Percentiles rank a stretch among this genome's conserved stretches.
Evolutionary conservation across 2,113 vertebrate genomes (phyloP).

Genomic region (Callipepla squamata): DNA sequence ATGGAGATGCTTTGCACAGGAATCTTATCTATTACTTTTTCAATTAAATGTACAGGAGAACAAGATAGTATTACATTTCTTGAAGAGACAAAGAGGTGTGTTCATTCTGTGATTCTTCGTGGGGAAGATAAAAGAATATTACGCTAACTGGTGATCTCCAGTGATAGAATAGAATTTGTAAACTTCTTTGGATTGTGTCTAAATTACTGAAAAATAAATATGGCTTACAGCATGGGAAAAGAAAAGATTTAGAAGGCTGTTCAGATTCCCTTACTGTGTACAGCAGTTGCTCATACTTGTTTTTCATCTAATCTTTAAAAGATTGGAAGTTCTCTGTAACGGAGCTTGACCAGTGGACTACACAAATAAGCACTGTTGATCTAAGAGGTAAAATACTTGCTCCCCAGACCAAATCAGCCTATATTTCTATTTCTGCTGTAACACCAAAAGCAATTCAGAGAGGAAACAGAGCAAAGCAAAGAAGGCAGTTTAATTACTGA

Average conservation of each 20-base stretch:
- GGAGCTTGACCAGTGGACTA: not conserved
- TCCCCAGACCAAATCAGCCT: not conserved
- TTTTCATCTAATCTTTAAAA: not conserved
- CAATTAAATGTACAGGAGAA: not conserved
- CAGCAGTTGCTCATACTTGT: not conserved
- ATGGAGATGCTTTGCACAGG: not conserved
- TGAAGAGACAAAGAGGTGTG: not conserved
- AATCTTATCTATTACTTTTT: not conserved
- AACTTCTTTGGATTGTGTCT: not conserved
- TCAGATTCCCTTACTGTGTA: not conserved
- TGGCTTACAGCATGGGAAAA: not conserved
- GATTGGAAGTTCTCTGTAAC: not conserved
- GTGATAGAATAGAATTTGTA: not conserved
- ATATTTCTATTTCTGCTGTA: not conserved
- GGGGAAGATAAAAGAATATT: not conserved
- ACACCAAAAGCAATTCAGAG: not conserved
- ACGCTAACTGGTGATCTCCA: not conserved
- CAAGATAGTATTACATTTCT: not conserved
- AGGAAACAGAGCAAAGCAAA: not conserved
- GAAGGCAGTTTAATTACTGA: constrained; percentile 18
- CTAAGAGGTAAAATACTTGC: not conserved
- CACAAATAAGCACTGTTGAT: not conserved
- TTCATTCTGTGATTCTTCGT: not conserved
- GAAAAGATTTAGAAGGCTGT: not conserved
- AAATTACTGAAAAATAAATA: not conserved